These are phyloP conservation scores for Tetramorium simillimum DNA, from an alignment of 1,140 invertebrate genomes.

Conservation along the genomic window DNA sequence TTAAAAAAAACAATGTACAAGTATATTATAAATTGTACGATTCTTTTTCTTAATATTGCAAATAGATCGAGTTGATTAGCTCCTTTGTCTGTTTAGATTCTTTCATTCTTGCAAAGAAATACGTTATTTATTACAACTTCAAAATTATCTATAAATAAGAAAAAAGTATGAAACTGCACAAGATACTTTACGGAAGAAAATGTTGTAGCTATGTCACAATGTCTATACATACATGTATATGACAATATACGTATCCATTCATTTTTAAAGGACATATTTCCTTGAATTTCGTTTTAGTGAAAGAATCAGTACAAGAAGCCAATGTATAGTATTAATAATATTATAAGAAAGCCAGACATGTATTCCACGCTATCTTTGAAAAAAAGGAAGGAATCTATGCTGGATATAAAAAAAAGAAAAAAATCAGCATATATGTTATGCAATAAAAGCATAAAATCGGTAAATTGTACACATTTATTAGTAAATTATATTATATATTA, in stretches of 20 bases:
- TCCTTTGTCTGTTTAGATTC: constrained; percentile 10
- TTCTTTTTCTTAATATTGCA: constrained; percentile 6
- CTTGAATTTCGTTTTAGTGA: constrained; percentile 44
- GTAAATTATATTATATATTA: neutral
- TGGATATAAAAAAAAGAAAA: constrained; percentile 48
- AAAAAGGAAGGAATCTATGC: constrained; percentile 55
- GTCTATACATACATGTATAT: constrained; percentile 66
- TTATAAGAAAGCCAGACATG: constrained; percentile 38
- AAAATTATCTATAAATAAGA: constrained; percentile 41
- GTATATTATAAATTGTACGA: constrained; percentile 14
- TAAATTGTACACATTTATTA: neutral
- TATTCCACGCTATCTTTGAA: constrained; percentile 53
- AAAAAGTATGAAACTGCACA: constrained; percentile 39
- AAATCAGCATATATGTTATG: neutral
- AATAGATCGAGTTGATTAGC: constrained; percentile 22
- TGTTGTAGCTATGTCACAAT: constrained; percentile 53
- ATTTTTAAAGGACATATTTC: constrained; percentile 32
- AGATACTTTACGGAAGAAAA: constrained; percentile 54
- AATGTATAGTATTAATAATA: constrained; percentile 2
- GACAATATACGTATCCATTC: constrained; percentile 51
- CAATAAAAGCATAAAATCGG: neutral
- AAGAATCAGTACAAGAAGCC: constrained; percentile 66
- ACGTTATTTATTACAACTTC: constrained; percentile 34
- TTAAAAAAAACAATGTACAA: constrained; percentile 32
- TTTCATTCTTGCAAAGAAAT: constrained; percentile 21